Conservation (phyloP, 2,888 invertebrate species). For the Crossocerus cetratus region DNA sequence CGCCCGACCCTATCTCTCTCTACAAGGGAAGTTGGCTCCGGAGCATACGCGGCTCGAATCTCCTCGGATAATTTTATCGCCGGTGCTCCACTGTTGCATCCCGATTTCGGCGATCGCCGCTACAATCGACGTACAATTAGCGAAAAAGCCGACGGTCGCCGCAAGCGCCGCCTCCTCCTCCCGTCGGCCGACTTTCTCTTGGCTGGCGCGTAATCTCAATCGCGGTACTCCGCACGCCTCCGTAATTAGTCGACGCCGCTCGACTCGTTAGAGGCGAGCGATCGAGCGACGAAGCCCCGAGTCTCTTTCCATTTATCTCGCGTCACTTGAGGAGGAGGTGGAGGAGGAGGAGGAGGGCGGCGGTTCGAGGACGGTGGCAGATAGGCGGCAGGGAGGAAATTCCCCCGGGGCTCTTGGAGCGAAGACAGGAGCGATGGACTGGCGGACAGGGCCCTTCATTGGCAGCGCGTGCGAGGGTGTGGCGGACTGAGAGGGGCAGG, state of each 20-base stretch:
- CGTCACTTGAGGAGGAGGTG: too few species aligned
- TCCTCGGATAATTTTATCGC: too few species aligned
- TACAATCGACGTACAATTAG: not conserved
- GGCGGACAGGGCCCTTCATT: conserved; percentile 33
- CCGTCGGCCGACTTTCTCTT: not conserved
- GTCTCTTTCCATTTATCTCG: too few species aligned
- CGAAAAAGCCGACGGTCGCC: not conserved
- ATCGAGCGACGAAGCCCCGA: not conserved
- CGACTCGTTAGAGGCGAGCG: conserved; percentile 3
- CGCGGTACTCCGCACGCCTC: not conserved
- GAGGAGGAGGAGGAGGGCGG: too few species aligned
- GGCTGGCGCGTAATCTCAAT: not conserved
- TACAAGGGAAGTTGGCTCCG: too few species aligned
- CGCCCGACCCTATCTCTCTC: too few species aligned
- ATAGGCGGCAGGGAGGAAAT: too few species aligned
- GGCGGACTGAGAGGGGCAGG: conserved; percentile 23
- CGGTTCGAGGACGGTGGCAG: too few species aligned
- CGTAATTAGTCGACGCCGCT: not conserved
- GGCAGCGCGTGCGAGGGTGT: conserved; percentile 27
- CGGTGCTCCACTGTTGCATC: too few species aligned
- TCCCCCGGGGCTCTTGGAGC: not conserved
- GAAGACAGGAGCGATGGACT: conserved; percentile 5
- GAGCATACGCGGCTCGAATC: too few species aligned
- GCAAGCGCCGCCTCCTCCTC: not conserved
- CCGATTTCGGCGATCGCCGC: not conserved